Conservation (phyloP, 2,113 vertebrate genomes). For the chimpanzee (Pan troglodytes) region NHGRI_mPanTro3-v2.1_pri NC_072416.2:32417501-32418000, state of each 20-base stretch:
- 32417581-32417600: too few species aligned
- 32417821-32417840: background rate
- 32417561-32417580: too few species aligned
- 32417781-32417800: background rate
- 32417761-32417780: background rate
- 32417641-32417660: background rate
- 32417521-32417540: too few species aligned
- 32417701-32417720: background rate
- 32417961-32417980: background rate
- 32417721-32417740: background rate
- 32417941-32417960: background rate
- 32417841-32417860: background rate
- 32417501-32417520: too few species aligned
- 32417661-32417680: background rate
- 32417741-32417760: background rate
- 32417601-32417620: too few species aligned
- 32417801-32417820: background rate
- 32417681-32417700: background rate
- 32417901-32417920: background rate
- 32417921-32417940: background rate
- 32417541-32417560: too few species aligned
- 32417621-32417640: background rate
- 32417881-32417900: background rate
- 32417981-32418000: background rate
- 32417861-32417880: too few species aligned